Percentiles rank a stretch among this genome's conserved stretches.
Evolutionary conservation across 1,140 invertebrate species (phyloP).

Genomic region (Trichogramma pretiosum): DNA sequence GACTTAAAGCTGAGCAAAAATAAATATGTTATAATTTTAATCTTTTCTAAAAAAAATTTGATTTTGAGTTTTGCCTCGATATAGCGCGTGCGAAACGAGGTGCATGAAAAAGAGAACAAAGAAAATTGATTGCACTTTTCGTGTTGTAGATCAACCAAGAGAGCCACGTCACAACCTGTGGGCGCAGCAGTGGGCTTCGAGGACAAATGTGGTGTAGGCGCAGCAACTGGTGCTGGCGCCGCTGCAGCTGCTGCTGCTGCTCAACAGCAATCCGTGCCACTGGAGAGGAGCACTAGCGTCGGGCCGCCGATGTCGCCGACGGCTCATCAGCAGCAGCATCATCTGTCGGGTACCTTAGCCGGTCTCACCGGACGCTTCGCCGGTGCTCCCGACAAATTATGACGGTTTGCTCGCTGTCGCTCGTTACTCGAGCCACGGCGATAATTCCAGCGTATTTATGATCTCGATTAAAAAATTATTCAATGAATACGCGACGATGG

Average conservation of each 20-base stretch:
- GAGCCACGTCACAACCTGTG: slow-evolving; percentile 34
- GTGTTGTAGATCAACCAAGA: slow-evolving; percentile 41
- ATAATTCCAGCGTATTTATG: slow-evolving; percentile 17
- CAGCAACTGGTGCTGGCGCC: background rate
- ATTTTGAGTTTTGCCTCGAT: too few species aligned
- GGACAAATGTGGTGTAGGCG: slow-evolving; percentile 12
- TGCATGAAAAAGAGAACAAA: too few species aligned
- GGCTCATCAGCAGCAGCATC: background rate
- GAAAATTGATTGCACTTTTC: slow-evolving; percentile 18
- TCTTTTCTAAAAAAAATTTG: too few species aligned
- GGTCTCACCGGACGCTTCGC: slow-evolving; percentile 22
- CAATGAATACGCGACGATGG: too few species aligned
- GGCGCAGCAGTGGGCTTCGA: too few species aligned
- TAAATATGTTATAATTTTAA: too few species aligned
- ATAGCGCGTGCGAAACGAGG: too few species aligned
- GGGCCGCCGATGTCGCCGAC: slow-evolving; percentile 25
- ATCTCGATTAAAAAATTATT: background rate
- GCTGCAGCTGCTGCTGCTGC: background rate
- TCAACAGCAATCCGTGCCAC: background rate
- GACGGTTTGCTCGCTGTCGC: slow-evolving; percentile 42
- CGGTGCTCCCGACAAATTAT: slow-evolving; percentile 37
- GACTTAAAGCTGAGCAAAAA: too few species aligned
- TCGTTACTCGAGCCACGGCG: slow-evolving; percentile 41
- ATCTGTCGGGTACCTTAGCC: background rate
- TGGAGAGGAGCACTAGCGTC: slow-evolving; percentile 40